Evolutionary conservation across 2,113 vertebrate genomes (phyloP).

Genomic region (Plecotus auritus): DNA sequence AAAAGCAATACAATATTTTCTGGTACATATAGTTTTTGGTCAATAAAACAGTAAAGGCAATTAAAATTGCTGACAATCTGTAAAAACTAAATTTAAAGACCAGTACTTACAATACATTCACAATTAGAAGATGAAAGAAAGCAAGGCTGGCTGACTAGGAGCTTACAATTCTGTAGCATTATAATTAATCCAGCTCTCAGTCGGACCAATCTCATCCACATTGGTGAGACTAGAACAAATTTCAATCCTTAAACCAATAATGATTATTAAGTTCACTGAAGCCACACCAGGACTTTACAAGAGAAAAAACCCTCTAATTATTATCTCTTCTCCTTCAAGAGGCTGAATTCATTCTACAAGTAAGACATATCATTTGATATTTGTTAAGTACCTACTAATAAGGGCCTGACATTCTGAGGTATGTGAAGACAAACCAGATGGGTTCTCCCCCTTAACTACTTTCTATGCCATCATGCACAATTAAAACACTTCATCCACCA

Average conservation of each 20-base stretch:
- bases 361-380: neutral
- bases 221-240: neutral
- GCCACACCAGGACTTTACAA: conserved; percentile 21
- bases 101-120: neutral
- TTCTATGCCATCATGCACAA: conserved; percentile 39
- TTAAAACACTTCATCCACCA: conserved; percentile 78
- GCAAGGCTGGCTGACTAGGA: neutral
- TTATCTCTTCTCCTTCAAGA: neutral
- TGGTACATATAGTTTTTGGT: conserved; percentile 46
- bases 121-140: conserved; percentile 13
- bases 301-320: conserved; percentile 2
- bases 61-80: conserved; percentile 41
- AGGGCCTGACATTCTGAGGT: conserved; percentile 37
- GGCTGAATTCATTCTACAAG: neutral
- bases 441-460: conserved; percentile 5
- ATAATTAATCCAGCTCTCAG: neutral
- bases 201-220: neutral
- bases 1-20: conserved; percentile 62
- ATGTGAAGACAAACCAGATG: conserved; percentile 26
- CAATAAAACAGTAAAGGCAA: conserved; percentile 23
- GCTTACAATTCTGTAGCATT: neutral
- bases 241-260: neutral
- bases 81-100: conserved; percentile 49
- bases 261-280: neutral
- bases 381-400: conserved; percentile 18